These are phyloP conservation scores for Dasysyrphus tricinctus DNA, from an alignment of 2,888 invertebrate genomes.

Conservation along the genomic window DNA sequence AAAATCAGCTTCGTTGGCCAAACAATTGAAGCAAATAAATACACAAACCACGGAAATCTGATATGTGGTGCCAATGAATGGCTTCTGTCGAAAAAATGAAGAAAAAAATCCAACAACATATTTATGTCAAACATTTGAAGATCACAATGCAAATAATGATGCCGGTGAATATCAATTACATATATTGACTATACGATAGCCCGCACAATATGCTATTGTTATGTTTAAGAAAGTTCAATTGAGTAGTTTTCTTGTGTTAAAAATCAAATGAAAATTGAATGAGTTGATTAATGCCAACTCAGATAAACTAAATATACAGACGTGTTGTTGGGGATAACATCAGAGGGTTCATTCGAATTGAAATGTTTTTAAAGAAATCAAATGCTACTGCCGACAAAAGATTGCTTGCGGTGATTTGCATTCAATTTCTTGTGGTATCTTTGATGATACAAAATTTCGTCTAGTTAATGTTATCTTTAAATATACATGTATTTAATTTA, in stretches of 20 bases:
- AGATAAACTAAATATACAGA: slow-evolving; percentile 29
- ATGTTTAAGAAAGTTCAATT: slow-evolving; percentile 41
- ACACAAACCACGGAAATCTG: not conserved
- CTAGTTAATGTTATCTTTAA: not conserved
- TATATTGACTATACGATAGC: not conserved
- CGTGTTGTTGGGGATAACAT: slow-evolving; percentile 36
- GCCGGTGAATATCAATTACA: slow-evolving; percentile 31
- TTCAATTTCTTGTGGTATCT: not conserved
- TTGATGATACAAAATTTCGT: not conserved
- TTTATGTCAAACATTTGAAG: slow-evolving; percentile 56
- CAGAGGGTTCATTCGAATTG: slow-evolving; percentile 1
- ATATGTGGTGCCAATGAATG: not conserved
- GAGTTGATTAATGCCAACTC: slow-evolving; percentile 32
- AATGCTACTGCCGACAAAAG: not conserved
- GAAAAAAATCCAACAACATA: slow-evolving; percentile 30
- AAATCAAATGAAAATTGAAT: not conserved
- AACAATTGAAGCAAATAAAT: slow-evolving; percentile 5
- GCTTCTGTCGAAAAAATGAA: slow-evolving; percentile 5
- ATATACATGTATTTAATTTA: too few relatives aligned
- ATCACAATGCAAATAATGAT: slow-evolving; percentile 56
- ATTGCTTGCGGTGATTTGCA: not conserved
- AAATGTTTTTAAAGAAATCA: not conserved
- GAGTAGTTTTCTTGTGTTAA: slow-evolving; percentile 26
- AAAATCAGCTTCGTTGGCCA: not conserved
- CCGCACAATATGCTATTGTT: slow-evolving; percentile 10